A percentile compares a stretch with the other conserved stretches of the same genome.
phyloP scores from a whole-genome alignment of 2,797 vertebrate genomes.

The Lates japonicus region DNA sequence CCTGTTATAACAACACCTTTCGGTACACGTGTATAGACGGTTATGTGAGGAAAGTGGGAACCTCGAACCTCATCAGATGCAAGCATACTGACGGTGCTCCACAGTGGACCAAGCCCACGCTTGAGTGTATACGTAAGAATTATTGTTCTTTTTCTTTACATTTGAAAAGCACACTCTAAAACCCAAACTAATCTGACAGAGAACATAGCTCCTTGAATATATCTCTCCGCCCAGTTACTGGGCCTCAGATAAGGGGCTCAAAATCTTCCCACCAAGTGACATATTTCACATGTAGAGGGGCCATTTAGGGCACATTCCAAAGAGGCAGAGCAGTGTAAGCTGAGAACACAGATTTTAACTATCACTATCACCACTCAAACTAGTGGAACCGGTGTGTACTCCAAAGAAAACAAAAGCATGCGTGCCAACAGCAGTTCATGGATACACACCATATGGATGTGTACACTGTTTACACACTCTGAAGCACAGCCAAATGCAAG shows the following conservation, averaged over 20 bases:
- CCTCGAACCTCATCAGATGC: conserved; percentile 73
- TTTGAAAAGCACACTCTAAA: background rate
- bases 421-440: background rate
- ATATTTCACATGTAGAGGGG: no score
- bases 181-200: background rate
- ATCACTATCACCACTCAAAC: background rate
- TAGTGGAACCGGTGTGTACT: background rate
- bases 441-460: background rate
- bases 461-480: no score
- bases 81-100: accelerated
- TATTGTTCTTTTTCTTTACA: background rate
- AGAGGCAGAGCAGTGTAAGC: background rate
- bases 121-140: conserved; percentile 80
- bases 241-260: background rate
- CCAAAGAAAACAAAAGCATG: background rate
- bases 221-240: no score
- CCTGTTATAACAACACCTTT: accelerated
- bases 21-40: conserved; percentile 67
- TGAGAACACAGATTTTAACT: no score
- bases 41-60: conserved; percentile 74
- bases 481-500: no score
- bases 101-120: accelerated
- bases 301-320: no score
- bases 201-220: no score
- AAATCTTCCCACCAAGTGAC: no score